Evolutionary conservation across 2,797 vertebrate genomes (phyloP).

Genomic region (Cyclopterus lumpus): DNA sequence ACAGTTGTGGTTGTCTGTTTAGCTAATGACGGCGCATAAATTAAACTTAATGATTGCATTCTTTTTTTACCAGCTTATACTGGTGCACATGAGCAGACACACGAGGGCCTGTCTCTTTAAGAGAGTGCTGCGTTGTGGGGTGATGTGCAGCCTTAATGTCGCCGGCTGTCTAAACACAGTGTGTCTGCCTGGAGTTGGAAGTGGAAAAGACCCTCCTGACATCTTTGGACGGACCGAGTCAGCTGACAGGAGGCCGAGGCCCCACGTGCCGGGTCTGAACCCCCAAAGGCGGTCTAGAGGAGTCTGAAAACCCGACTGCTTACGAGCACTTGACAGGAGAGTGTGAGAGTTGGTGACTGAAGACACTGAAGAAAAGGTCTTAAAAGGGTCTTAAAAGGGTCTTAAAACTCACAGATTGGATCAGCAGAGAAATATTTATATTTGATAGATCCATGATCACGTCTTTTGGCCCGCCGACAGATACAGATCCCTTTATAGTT

Average conservation of each 20-base stretch:
- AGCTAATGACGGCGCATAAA: not conserved
- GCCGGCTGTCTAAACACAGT: not conserved
- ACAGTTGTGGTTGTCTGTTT: not conserved
- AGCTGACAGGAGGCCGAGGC: slow-evolving; percentile 8
- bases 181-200: not conserved
- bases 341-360: not conserved
- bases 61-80: not conserved
- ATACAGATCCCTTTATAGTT: not conserved
- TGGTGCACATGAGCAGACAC: no score
- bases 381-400: not conserved
- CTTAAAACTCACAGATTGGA: not conserved
- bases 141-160: not conserved
- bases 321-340: slow-evolving; percentile 8
- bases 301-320: not conserved
- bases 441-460: not conserved
- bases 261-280: slow-evolving; percentile 5
- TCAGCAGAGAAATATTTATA: not conserved
- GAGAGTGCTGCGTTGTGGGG: not conserved
- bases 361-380: no score
- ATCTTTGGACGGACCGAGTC: slow-evolving; percentile 1
- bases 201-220: slow-evolving; percentile 4
- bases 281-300: not conserved
- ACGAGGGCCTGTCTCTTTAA: not conserved
- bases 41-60: not conserved
- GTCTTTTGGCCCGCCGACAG: not conserved